phyloP scores from a whole-genome alignment of 2,113 vertebrate species.

The Dascyllus trimaculatus region DNA sequence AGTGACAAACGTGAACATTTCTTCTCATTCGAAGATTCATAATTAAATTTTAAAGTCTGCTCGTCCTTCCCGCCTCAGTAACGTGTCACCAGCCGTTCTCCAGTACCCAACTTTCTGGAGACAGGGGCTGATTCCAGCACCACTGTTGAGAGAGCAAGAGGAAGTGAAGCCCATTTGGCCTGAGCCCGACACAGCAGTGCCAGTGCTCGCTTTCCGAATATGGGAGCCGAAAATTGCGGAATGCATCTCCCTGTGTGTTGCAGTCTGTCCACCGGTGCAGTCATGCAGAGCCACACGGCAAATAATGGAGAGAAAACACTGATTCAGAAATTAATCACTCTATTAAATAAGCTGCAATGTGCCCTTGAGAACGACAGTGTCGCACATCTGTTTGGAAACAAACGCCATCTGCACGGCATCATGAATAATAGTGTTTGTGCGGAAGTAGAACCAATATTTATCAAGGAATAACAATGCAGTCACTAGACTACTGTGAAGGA shows the following conservation, averaged over 20 bases:
- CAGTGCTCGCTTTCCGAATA: conserved; percentile 52
- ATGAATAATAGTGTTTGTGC: conserved; percentile 56
- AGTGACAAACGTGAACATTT: neutral
- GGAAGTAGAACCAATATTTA: conserved; percentile 53
- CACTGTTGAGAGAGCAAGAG: conserved; percentile 42
- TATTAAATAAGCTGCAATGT: conserved; percentile 65
- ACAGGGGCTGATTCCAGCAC: conserved; percentile 52
- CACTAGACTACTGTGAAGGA: conserved; percentile 34
- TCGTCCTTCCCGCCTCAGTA: conserved; percentile 37
- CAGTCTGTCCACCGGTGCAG: conserved; percentile 71
- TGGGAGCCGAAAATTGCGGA: conserved; percentile 65
- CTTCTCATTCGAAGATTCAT: neutral
- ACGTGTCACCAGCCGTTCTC: conserved; percentile 41
- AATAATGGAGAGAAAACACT: conserved; percentile 65
- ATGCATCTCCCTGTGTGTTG: conserved; percentile 66
- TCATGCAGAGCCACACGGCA: conserved; percentile 48
- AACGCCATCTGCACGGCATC: conserved; percentile 69
- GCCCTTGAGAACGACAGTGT: conserved; percentile 72
- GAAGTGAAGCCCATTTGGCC: conserved; percentile 69
- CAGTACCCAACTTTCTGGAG: conserved; percentile 21
- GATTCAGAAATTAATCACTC: conserved; percentile 73
- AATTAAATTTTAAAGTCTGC: conserved; percentile 20
- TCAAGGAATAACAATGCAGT: conserved; percentile 25
- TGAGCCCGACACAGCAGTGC: conserved; percentile 41
- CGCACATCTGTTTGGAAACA: conserved; percentile 75